Evolutionary conservation across 2,797 vertebrate species (phyloP), one percentile per base, ranked within the genome.

Genomic region (Phoebastria nigripes): DNA sequence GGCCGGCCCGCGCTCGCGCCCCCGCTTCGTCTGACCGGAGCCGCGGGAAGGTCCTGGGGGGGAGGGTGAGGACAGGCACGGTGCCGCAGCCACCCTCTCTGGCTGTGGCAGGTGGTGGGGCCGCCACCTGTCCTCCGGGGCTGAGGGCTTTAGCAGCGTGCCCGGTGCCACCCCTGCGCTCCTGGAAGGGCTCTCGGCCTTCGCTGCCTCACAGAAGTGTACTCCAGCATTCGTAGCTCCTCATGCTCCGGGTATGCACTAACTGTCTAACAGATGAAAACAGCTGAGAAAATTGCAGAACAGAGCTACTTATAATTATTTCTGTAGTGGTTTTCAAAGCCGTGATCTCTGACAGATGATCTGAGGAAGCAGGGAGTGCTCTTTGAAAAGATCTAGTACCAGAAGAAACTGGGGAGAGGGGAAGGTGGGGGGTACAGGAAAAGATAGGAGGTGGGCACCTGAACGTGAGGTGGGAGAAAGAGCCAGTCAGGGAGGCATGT

Each of bases 401-500:
- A 29, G 56, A 46, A 62, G 74, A 58, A 73, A 70, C 4, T 6
- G 55, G 39, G 41, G 41, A 71, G 52, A 33, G 25, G 9, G 25
- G 31, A 52, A 9, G 16, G 47, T 6, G 56, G 8, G n/a, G 14
- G 24, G 11, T 61, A 28, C 39, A 14, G 44, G 44, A 35, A 22
- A 29, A 88, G 46, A 6, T 11, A 20, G 3, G 65, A 59, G 33
- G n/a, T 31, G 33, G 24, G 39, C 31, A 21, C 6, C n/a, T 22
- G 61, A 35, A 20, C 33, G 12, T 6, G 56, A 39, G 46, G 21
- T 11, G 33, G 35, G 67, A 66, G 29, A 12, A 44, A 9, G 51
- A 29, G 4, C 49, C 33, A 1, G 20, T 19, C 14, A 17, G 49
- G 51, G 35, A 1, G 1, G 70, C 2, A 1, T 16, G 1, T 35